Conservation (phyloP, 2,113 vertebrate genomes). For the Nibea coibor region DNA sequence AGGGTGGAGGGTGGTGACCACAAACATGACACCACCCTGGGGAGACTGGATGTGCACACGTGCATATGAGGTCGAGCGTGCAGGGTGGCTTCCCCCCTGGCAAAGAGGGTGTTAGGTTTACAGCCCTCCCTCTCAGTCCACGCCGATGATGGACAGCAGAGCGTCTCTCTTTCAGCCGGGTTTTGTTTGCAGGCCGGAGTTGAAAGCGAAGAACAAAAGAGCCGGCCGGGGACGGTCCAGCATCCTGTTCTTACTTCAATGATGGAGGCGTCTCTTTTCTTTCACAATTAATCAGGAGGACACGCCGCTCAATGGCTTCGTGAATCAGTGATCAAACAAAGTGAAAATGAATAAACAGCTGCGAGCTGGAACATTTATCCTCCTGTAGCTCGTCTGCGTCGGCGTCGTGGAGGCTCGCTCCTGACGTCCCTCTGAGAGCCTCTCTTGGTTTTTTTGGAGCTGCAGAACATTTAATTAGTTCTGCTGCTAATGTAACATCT, state of each 20-base stretch:
- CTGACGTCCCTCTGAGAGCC: neutral
- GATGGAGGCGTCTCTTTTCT: slow-evolving; percentile 62
- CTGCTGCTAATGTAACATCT: slow-evolving; percentile 32
- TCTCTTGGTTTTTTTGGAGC: slow-evolving; percentile 45
- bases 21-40: slow-evolving; percentile 67
- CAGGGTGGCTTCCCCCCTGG: slow-evolving; percentile 59
- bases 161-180: slow-evolving; percentile 61
- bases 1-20: slow-evolving; percentile 9
- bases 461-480: slow-evolving; percentile 39
- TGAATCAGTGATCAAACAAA: slow-evolving; percentile 55
- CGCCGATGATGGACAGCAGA: slow-evolving; percentile 53
- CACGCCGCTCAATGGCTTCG: slow-evolving; percentile 33
- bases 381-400: neutral
- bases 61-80: slow-evolving; percentile 19
- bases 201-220: slow-evolving; percentile 67
- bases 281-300: slow-evolving; percentile 59
- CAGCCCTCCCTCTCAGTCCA: slow-evolving; percentile 37
- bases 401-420: neutral
- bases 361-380: slow-evolving; percentile 12
- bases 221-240: neutral
- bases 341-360: slow-evolving; percentile 31
- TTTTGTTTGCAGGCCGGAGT: slow-evolving; percentile 48
- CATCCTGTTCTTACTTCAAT: slow-evolving; percentile 22
- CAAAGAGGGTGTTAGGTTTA: slow-evolving; percentile 68
- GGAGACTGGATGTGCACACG: slow-evolving; percentile 39